Evolutionary conservation across 2,113 vertebrate species (phyloP).

Genomic region (Colius striatus): DNA sequence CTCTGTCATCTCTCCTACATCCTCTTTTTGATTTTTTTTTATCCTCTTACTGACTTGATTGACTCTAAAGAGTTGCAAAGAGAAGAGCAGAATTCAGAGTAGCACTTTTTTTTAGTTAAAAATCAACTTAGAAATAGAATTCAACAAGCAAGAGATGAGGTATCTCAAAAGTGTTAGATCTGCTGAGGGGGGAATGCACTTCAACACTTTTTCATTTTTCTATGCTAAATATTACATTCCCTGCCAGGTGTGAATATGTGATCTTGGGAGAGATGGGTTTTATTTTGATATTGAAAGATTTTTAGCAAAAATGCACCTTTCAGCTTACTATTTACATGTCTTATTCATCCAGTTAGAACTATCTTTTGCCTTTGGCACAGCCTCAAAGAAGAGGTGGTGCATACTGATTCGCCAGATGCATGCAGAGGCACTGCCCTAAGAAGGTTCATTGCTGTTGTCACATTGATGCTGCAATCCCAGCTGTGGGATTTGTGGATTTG

Average conservation of each 20-base stretch:
- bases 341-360: neutral
- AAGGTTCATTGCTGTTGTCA: neutral
- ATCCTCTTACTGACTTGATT: neutral
- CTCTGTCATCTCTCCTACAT: neutral
- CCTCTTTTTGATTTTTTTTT: neutral
- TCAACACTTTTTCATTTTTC: neutral
- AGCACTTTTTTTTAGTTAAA: neutral
- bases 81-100: neutral
- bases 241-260: neutral
- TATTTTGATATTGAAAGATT: neutral
- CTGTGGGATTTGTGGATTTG: neutral
- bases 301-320: neutral
- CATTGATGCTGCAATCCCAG: neutral
- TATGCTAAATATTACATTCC: neutral
- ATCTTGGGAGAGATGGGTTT: neutral
- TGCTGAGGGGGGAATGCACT: neutral
- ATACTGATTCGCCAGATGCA: accelerated
- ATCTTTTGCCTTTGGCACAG: neutral
- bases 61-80: neutral
- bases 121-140: neutral
- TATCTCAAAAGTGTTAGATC: neutral
- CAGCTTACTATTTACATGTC: neutral
- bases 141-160: neutral
- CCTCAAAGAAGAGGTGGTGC: neutral
- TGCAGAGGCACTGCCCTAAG: neutral